phyloP scores from a whole-genome alignment of 2,888 invertebrate genomes.

The Apodemia hepburni region DNA sequence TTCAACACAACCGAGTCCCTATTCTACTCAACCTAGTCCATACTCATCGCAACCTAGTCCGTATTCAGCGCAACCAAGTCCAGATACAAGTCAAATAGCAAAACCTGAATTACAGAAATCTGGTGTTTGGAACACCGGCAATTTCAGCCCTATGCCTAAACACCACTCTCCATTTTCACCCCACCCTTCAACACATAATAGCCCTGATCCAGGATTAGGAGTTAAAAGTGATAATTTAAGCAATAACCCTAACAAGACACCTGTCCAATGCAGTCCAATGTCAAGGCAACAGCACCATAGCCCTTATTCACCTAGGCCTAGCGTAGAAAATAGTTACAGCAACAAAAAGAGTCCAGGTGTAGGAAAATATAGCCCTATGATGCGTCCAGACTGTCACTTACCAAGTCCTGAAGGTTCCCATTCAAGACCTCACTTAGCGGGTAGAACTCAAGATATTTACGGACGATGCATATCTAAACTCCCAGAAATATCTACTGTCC shows the following conservation, averaged over 20 bases:
- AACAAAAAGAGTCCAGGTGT: conserved; percentile 68
- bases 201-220: conserved; percentile 63
- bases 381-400: conserved; percentile 63
- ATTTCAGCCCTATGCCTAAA: conserved; percentile 71
- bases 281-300: conserved; percentile 67
- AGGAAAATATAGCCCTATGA: conserved; percentile 65
- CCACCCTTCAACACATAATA: conserved; percentile 65
- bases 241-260: conserved; percentile 56
- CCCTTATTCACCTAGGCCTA: conserved; percentile 67
- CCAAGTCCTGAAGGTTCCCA: conserved; percentile 60
- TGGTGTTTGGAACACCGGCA: conserved; percentile 68
- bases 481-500: conserved; percentile 48
- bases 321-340: conserved; percentile 54
- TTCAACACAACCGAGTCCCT: conserved; percentile 68
- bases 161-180: conserved; percentile 70
- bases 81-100: conserved; percentile 71
- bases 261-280: conserved; percentile 71
- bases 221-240: conserved; percentile 55
- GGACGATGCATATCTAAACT: conserved; percentile 50
- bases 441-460: conserved; percentile 51
- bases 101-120: conserved; percentile 64
- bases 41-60: conserved; percentile 73
- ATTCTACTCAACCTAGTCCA: conserved; percentile 68
- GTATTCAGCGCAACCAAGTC: conserved; percentile 70
- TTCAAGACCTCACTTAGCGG: conserved; percentile 39